Conservation (phyloP, 2,797 vertebrate species). For the Amphiprion clarkii region DNA sequence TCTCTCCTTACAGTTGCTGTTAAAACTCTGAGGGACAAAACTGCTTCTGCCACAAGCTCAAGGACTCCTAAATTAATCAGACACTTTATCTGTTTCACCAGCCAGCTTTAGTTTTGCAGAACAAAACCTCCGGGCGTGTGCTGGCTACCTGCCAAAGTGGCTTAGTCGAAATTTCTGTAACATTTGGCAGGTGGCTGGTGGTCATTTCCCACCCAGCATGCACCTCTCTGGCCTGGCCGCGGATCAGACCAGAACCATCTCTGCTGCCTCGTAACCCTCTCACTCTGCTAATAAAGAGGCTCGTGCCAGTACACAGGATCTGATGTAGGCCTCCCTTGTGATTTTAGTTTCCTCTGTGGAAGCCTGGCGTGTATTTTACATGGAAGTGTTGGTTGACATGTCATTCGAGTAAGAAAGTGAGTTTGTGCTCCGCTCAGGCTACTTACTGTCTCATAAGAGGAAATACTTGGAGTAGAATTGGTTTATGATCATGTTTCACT, state of each 20-base stretch:
- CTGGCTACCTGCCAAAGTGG: conserved; percentile 55
- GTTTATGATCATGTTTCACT: conserved; percentile 18
- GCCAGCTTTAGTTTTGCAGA: conserved; percentile 45
- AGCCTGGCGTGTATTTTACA: conserved; percentile 20
- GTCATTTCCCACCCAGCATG: conserved; percentile 75
- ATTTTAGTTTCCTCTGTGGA: conserved; percentile 38
- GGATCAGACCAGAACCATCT: conserved; percentile 53
- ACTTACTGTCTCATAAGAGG: conserved; percentile 14
- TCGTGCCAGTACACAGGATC: conserved; percentile 34
- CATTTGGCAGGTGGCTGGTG: conserved; percentile 68
- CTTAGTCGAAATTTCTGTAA: conserved; percentile 55
- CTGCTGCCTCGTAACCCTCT: conserved; percentile 31
- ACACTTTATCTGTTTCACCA: conserved; percentile 47
- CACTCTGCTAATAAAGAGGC: conserved; percentile 43
- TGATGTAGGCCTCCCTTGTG: conserved; percentile 25
- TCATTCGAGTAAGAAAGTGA: conserved; percentile 28
- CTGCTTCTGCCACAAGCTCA: conserved; percentile 16
- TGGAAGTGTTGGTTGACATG: background rate
- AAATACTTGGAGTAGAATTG: conserved; percentile 31
- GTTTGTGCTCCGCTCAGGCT: conserved; percentile 18
- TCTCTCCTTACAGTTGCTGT: conserved; percentile 11
- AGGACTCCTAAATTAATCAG: conserved; percentile 47
- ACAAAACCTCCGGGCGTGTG: conserved; percentile 35
- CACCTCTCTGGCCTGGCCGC: conserved; percentile 41
- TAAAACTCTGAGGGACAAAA: conserved; percentile 31